phyloP scores from a whole-genome alignment of 1,140 invertebrate species.

The Druon quercuslanigerum region DNA sequence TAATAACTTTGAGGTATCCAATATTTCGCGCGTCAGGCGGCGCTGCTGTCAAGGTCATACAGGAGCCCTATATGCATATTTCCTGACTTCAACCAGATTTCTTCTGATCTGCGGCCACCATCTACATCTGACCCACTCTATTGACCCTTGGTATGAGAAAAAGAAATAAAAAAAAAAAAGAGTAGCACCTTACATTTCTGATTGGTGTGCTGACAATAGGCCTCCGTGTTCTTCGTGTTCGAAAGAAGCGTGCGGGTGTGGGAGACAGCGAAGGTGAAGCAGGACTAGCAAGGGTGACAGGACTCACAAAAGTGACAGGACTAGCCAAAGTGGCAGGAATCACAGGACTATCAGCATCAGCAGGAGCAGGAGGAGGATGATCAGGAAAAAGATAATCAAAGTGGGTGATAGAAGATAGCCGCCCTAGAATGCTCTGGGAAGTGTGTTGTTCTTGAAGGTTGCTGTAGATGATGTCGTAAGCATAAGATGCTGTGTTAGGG shows the following conservation, averaged over 20 bases:
- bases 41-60: no score
- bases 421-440: background rate
- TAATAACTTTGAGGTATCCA: no score
- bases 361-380: no score
- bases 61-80: no score
- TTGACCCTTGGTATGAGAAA: background rate
- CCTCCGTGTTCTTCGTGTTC: background rate
- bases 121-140: no score
- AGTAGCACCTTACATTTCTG: slow-evolving; percentile 3
- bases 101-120: no score
- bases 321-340: no score
- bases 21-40: no score
- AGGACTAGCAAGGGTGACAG: background rate
- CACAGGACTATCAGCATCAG: no score
- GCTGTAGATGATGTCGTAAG: slow-evolving; percentile 4
- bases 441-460: background rate
- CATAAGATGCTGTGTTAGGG: background rate
- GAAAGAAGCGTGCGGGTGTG: background rate
- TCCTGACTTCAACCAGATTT: no score
- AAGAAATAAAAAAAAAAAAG: slow-evolving; percentile 10
- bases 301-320: no score
- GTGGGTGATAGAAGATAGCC: background rate
- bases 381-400: background rate
- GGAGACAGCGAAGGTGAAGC: background rate
- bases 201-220: slow-evolving; percentile 3